phyloP scores from a whole-genome alignment of 30 jellyfish, hydroid and myxozoan genomes.

The Aurelia coerulea region DNA sequence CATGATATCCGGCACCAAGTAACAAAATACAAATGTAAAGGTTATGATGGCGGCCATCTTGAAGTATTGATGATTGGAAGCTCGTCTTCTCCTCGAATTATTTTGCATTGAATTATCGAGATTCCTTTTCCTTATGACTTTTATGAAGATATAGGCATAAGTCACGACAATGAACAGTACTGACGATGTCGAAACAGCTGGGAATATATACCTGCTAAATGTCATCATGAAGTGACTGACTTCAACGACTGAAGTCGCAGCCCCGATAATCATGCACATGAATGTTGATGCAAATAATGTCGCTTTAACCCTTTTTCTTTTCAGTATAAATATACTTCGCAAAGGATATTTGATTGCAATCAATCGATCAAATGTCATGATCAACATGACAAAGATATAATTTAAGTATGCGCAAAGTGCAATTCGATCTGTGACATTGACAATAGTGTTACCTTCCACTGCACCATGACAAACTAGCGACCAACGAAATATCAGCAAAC shows the following conservation, averaged over 20 bases:
- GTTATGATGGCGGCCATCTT: slow-evolving; percentile 4
- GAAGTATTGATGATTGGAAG: neutral
- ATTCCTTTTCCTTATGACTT: neutral
- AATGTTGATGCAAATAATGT: neutral
- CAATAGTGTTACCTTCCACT: neutral
- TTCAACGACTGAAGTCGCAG: neutral
- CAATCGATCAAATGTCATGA: neutral
- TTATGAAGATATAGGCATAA: neutral
- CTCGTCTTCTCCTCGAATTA: neutral
- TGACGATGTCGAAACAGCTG: neutral
- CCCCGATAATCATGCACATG: neutral
- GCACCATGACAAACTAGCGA: neutral
- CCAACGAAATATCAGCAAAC: neutral
- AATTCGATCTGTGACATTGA: neutral
- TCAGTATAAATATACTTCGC: neutral
- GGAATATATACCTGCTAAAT: neutral
- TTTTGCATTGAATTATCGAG: neutral
- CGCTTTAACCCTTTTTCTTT: neutral
- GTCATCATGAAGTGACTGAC: neutral
- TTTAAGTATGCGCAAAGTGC: neutral
- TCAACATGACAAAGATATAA: neutral
- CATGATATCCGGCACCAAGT: neutral
- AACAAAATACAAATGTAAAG: neutral
- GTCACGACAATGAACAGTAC: neutral
- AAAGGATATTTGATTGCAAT: neutral